A percentile compares a stretch with the other conserved stretches of the same genome.
Conservation (phyloP, 2,113 vertebrate species). For the Globicephala melas region DNA sequence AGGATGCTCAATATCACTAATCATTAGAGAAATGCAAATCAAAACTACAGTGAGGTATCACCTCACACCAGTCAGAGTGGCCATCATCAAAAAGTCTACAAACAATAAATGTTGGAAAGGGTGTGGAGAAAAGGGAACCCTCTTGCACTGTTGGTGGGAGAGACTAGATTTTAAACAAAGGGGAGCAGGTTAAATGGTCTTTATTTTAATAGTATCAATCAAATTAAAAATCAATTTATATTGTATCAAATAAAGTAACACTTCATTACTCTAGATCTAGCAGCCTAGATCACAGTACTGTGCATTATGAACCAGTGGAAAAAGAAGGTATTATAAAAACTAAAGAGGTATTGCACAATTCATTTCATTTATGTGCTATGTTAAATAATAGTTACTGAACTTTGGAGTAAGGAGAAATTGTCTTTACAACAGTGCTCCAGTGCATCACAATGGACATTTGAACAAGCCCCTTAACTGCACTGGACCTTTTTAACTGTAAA, state of each 20-base stretch:
- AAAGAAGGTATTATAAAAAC: background rate
- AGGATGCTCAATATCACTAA: too few species aligned
- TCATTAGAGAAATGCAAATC: too few species aligned
- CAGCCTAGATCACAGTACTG: background rate
- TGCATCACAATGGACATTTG: background rate
- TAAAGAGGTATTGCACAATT: background rate
- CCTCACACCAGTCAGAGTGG: too few species aligned
- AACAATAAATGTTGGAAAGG: too few species aligned
- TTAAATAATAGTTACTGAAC: background rate
- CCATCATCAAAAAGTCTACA: too few species aligned
- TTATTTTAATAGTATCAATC: background rate
- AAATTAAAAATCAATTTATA: background rate
- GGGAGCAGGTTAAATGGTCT: background rate
- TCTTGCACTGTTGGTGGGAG: too few species aligned
- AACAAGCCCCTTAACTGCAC: background rate
- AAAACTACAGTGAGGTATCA: too few species aligned
- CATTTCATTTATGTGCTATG: background rate
- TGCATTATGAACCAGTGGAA: background rate
- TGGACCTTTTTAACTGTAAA: background rate
- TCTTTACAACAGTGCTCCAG: background rate
- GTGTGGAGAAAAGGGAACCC: too few species aligned
- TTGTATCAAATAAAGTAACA: background rate
- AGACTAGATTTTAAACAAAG: constrained; percentile 26
- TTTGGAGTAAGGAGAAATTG: background rate
- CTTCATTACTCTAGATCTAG: background rate